Evolutionary conservation across 2,888 invertebrate genomes (phyloP), one percentile per base, ranked within the genome.

Genomic region (Matsumyia berberina): DNA sequence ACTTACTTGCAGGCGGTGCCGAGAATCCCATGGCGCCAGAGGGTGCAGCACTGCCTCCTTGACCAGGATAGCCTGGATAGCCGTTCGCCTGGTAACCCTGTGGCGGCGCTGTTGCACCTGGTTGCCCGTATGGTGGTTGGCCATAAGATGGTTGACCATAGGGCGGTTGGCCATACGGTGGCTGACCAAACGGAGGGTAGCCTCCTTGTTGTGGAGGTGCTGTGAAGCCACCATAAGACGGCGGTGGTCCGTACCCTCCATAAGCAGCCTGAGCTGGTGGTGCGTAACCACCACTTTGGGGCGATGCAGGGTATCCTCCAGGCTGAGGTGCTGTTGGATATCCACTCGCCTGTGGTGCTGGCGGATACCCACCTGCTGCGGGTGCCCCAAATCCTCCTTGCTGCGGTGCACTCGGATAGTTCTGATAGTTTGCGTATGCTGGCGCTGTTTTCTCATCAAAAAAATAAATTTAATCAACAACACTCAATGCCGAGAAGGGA

Each of bases 1-100:
- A 90, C 91, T 91, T 88, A 92, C 92, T 91, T 89, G 91, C 88
- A 64, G 91, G 90, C 11, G 89, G 90, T 87, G 90, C 87, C 72
- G 90, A 89, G 64, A 91, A 91, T 67, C 92, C 91, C 90, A 90
- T 89, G 15, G 88, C 89, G 64, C 88, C 88, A 29, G 86, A 76
- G 17, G 77, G 78, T 51, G 60, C 83, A 64, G 82, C 57, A 33
- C 57, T 73, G n/a, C 70, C 82, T 19, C 55, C 58, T 4, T 70
- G 76, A 33, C 79, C 85, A 0, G 80, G 77, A 70, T 86, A 82
- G 8, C 87, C 87, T 24, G 86, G 86, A 19, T 83, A 81, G 31
- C 86, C 64, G 37, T 60, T 62, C 73, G 87, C 80, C 69, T 69
- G 88, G 81, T 70, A 88, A 9, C 67, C 67, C 11, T 78, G 73